Conservation (phyloP, 2,113 vertebrate species). For the Rhadina sibilatrix region DNA sequence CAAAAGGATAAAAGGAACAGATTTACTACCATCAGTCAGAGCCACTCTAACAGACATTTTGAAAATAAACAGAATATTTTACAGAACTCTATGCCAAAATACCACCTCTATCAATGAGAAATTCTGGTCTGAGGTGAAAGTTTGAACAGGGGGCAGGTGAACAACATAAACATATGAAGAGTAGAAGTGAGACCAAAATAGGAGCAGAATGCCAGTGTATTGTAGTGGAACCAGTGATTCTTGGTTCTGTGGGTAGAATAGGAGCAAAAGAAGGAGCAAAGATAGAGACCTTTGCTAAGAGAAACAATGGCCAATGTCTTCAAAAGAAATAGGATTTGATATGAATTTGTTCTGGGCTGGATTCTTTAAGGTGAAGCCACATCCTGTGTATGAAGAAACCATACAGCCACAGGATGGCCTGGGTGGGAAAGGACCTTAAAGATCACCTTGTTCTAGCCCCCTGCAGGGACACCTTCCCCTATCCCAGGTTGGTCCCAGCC, state of each 20-base stretch:
- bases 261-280: neutral
- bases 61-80: neutral
- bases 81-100: neutral
- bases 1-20: neutral
- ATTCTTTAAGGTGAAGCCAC: neutral
- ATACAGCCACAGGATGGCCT: neutral
- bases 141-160: neutral
- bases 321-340: neutral
- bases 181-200: neutral
- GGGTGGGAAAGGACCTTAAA: neutral
- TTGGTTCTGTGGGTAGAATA: neutral
- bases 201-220: neutral
- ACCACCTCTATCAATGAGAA: neutral
- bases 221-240: neutral
- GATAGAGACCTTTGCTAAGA: neutral
- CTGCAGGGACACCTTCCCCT: neutral
- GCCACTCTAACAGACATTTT: neutral
- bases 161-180: neutral
- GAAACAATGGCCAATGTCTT: neutral
- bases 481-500: rapidly evolving
- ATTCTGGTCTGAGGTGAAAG: neutral
- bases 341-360: neutral
- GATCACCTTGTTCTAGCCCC: neutral
- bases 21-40: neutral
- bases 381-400: neutral